Base-by-base conservation (phyloP, 2,797 vertebrate species). In the Hybognathus amarus region DNA sequence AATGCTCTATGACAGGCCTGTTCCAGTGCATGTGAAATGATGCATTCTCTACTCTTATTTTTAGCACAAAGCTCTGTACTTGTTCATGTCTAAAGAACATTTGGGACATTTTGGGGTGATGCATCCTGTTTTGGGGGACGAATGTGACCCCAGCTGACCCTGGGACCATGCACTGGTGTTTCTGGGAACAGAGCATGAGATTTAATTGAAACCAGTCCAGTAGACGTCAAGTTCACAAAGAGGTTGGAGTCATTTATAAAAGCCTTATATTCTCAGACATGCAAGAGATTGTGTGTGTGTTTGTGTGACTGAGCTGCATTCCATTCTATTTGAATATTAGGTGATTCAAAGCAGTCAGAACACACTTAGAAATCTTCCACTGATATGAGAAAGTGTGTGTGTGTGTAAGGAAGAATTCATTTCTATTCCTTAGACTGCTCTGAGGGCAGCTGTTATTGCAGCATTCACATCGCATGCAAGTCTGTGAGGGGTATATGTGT, bases 1-100 rank as follows among this genome's bases (percentile, higher is more conserved):
- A 56, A 79, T 85, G 74, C 78, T 87, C 79, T 84, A 52, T 85
- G 87, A 86, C 66, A 71, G 56, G 64, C 78, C 79, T 85, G 83
- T 88, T 83, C 80, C 74, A 81, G 74, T 42, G 64, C 85, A 56
- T 77, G 73, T 87, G 76, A 88, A 89, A 83, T 66, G 52, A 76
- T 75, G 88, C 80, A 86, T 89, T 90, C 84, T 88, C 69, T 64
- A 66, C 50, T 69, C 82, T 66, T 89, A 88, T 89, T 87, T 85
- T 70, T 56, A 52, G 83, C 79, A 90, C 88, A 90, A 90, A 89
- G 89, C 79, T 56, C 74, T 73, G 86, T 86, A 87, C 75, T 82
- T 70, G 63, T 73, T 68, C 76, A 83, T 83, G 38, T 77, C 68
- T 63, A 33, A 73, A 75, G 82, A 79, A 85, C 74, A 64, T 87